Evolutionary conservation across 2,888 invertebrate genomes (phyloP).

Genomic region (Chloroclysta siterata): DNA sequence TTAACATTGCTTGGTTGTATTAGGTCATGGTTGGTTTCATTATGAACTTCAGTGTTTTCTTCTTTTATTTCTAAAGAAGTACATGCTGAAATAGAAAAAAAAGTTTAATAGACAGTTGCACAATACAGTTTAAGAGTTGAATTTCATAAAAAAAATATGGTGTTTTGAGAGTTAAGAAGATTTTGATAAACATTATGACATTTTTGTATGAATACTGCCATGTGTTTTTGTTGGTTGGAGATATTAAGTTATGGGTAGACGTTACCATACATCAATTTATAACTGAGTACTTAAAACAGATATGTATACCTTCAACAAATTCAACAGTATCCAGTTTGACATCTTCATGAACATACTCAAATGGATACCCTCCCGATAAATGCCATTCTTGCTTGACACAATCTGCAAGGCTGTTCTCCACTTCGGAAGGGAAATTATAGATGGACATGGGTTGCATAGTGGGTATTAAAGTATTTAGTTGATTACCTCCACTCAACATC

Average conservation of each 20-base stretch:
- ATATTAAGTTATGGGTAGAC: too few relatives aligned
- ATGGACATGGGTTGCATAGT: neutral
- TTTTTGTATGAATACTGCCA: too few relatives aligned
- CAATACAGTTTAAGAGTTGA: neutral
- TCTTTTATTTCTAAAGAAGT: slow-evolving; percentile 14
- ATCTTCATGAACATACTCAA: slow-evolving; percentile 7
- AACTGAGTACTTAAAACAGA: too few relatives aligned
- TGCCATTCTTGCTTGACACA: slow-evolving; percentile 3
- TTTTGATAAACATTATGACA: too few relatives aligned
- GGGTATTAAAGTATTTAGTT: neutral
- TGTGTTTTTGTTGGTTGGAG: too few relatives aligned
- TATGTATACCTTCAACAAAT: slow-evolving; percentile 6
- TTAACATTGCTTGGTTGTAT: slow-evolving; percentile 13
- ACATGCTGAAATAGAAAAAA: slow-evolving; percentile 10
- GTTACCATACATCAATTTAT: too few relatives aligned
- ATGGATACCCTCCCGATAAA: neutral
- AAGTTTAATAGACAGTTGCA: neutral
- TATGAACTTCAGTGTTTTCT: slow-evolving; percentile 4
- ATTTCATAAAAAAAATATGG: too few relatives aligned
- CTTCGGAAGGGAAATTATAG: slow-evolving; percentile 5
- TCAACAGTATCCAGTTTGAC: slow-evolving; percentile 9
- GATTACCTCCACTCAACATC: slow-evolving; percentile 2
- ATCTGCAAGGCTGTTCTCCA: neutral
- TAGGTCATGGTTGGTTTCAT: neutral
- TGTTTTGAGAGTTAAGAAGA: too few relatives aligned